Base-by-base conservation (phyloP, 35 echinoderm and acorn worm genomes). In the Eucidaris tribuloides region DNA sequence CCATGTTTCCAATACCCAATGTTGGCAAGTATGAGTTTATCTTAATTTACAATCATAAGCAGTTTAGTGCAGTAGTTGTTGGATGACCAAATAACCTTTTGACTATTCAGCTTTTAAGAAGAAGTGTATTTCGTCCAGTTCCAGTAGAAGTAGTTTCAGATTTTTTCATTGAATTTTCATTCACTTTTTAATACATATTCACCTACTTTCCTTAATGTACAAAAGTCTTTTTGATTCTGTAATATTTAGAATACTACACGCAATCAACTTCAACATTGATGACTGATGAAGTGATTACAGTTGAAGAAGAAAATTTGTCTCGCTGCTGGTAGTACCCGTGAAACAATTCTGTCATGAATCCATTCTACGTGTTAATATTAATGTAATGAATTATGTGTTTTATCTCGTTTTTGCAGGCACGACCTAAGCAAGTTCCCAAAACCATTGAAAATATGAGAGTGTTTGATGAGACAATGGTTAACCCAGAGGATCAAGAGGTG, bases 391-490 rank as follows among this genome's bases (percentile, higher is more conserved):
- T 43, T 71, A 35, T 35, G 64, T 6, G 18, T 85, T 58, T 46
- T 30, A n/a, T n/a, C n/a, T n/a, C n/a, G n/a, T n/a, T 52, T 28
- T 54, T 78, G 2, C 56, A 99, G 96, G 86, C 90, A 43, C 86
- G 82, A 33, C 86, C 91, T 20, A 99, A 93, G 79, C 82, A 93
- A 49, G 86, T 87, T 28, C 96, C 96, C 4, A 86, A 93, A 58
- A 99, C 96, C 5, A 99, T 99, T 42, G 96, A 99, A 50, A 99
- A 83, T 44, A 86, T 92, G 86, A 82, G 96, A 32, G 84, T 99
- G 57, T 93, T 85, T 84, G 96, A 99, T 62, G 96, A 99, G 72
- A 99, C 96, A n/a, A 99, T 93, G 91, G 96, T 99, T 17, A 81
- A 99, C 35, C 96, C 96, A 43, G 56, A 89, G 45, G 96, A 99